phyloP scores from a whole-genome alignment of 2,113 vertebrate species.

The Acinonyx jubatus region DNA sequence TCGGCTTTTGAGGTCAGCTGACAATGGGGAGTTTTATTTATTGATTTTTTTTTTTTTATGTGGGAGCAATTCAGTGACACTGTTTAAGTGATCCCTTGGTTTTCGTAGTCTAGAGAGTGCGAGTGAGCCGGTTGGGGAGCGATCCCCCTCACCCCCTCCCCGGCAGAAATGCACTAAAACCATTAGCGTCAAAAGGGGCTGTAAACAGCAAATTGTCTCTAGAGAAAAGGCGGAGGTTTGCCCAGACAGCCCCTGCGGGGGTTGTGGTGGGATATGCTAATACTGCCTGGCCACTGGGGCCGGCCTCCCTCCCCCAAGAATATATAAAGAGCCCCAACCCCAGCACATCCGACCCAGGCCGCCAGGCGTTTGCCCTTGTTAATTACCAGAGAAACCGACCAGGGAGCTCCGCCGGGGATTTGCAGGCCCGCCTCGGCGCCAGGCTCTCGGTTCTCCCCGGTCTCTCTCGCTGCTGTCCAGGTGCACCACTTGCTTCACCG shows the following conservation, averaged over 20 bases:
- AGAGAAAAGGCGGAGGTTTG: slow-evolving; percentile 75
- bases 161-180: slow-evolving; percentile 41
- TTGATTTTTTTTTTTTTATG: neutral
- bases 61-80: neutral
- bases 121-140: neutral
- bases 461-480: neutral
- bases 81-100: neutral
- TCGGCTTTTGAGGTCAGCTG: neutral
- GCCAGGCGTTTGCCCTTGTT: slow-evolving; percentile 82
- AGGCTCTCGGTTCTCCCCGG: neutral
- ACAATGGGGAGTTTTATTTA: neutral
- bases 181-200: slow-evolving; percentile 61
- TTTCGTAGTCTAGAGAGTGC: neutral
- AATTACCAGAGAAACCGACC: slow-evolving; percentile 78
- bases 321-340: slow-evolving; percentile 90
- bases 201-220: slow-evolving; percentile 76
- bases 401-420: neutral
- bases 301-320: slow-evolving; percentile 87
- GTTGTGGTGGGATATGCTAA: slow-evolving; percentile 93
- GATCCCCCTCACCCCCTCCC: neutral
- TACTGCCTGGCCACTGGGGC: slow-evolving; percentile 89
- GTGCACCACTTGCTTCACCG: neutral
- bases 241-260: slow-evolving; percentile 81
- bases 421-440: neutral
- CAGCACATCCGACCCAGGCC: slow-evolving; percentile 83